These are phyloP conservation scores for Apteryx owenii DNA, from an alignment of 2,113 vertebrate species.

Conservation along the genomic window DNA sequence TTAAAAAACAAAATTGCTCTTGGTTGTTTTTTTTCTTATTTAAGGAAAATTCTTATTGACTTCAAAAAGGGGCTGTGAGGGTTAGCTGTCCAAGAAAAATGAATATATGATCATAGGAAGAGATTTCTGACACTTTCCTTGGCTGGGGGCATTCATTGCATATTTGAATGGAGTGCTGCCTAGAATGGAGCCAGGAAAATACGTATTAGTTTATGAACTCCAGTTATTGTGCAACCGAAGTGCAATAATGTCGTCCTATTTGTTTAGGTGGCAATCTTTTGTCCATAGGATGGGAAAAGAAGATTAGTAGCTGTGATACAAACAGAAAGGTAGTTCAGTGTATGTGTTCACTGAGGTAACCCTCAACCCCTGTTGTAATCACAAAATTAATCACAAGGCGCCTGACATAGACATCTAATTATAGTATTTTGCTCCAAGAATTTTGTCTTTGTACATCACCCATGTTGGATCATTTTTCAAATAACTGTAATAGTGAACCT, in stretches of 20 bases:
- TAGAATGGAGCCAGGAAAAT: conserved; percentile 7
- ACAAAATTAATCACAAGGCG: neutral
- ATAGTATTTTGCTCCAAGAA: neutral
- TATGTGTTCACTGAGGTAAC: neutral
- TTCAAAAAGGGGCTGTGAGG: neutral
- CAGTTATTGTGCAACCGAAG: neutral
- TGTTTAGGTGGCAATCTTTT: neutral
- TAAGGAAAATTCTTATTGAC: conserved; percentile 12
- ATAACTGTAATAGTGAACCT: neutral
- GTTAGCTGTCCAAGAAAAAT: conserved; percentile 13
- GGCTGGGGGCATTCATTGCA: neutral
- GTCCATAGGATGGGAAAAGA: neutral
- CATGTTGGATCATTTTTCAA: neutral
- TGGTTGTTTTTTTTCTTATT: neutral
- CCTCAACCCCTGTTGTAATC: neutral
- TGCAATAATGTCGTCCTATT: neutral
- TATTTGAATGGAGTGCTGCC: neutral
- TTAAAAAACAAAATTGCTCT: neutral
- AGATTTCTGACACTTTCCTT: conserved; percentile 33
- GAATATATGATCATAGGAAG: neutral
- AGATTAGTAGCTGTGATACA: neutral
- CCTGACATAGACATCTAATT: neutral
- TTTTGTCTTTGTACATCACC: neutral
- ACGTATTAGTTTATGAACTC: neutral
- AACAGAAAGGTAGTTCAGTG: neutral